Evolutionary conservation across 2,888 invertebrate genomes (phyloP).

Genomic region (Taphrorychus bicolor): DNA sequence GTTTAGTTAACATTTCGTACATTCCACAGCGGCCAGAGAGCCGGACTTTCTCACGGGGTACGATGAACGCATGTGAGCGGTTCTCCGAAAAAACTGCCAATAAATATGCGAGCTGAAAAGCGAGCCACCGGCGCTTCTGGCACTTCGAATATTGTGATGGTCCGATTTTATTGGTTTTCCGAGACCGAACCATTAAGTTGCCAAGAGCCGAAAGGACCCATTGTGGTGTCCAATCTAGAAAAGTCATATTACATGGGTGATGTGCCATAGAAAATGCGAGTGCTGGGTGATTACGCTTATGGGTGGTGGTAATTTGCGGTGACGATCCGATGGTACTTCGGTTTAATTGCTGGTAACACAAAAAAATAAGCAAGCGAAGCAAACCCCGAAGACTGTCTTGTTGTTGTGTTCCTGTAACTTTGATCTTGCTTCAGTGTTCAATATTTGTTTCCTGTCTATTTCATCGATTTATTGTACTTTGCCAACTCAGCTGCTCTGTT

Average conservation of each 20-base stretch:
- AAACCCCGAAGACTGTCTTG: no score
- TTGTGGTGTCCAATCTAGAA: neutral
- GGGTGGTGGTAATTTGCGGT: no score
- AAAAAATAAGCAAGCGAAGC: no score
- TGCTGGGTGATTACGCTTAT: no score
- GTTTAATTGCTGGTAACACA: no score
- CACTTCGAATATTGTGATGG: constrained; percentile 33
- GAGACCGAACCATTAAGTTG: constrained; percentile 11
- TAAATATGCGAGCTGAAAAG: constrained; percentile 37
- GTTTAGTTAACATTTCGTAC: constrained; percentile 40
- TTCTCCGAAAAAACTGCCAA: constrained; percentile 39
- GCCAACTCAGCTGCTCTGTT: no score
- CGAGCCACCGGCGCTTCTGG: constrained; percentile 36
- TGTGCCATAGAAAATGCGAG: neutral
- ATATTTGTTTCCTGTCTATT: no score
- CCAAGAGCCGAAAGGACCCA: neutral
- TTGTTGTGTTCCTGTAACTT: no score
- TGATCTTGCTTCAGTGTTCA: no score
- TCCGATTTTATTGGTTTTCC: constrained; percentile 34
- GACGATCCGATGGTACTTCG: no score
- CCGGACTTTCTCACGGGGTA: constrained; percentile 41
- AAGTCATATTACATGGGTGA: neutral
- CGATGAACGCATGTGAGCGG: constrained; percentile 34
- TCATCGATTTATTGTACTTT: no score
- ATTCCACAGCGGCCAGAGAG: constrained; percentile 36